phyloP scores from a whole-genome alignment of 2,888 invertebrate genomes.

The Pegoplata infirma region DNA sequence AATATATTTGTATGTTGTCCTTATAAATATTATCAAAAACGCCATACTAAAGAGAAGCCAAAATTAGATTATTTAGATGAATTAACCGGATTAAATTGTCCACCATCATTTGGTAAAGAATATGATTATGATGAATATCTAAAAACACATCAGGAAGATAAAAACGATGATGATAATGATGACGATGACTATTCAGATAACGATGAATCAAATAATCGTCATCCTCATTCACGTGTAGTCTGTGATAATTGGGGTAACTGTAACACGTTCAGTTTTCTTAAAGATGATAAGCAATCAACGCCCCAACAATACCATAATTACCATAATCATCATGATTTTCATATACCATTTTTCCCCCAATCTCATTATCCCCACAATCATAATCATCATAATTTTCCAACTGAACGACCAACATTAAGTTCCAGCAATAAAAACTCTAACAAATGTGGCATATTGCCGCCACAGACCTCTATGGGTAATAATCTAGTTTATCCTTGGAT shows the following conservation, averaged over 20 bases:
- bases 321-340: constrained; percentile 2
- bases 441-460: constrained; percentile 72
- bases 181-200: background rate
- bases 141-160: constrained; percentile 33
- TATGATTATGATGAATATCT: constrained; percentile 55
- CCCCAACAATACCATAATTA: constrained; percentile 9
- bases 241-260: constrained; percentile 32
- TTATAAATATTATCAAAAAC: constrained; percentile 24
- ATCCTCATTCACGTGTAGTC: background rate
- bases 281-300: background rate
- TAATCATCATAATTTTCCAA: constrained; percentile 20
- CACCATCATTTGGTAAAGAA: constrained; percentile 53
- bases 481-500: constrained; percentile 82
- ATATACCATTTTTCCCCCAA: constrained; percentile 48
- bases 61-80: constrained; percentile 57
- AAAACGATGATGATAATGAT: background rate
- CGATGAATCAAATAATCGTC: background rate
- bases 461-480: constrained; percentile 60
- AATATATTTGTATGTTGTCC: constrained; percentile 55
- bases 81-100: constrained; percentile 49
- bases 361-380: constrained; percentile 37
- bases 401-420: background rate
- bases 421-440: constrained; percentile 60
- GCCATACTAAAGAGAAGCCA: constrained; percentile 30
- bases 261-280: constrained; percentile 2